These are phyloP conservation scores for Erythrocercus mccallii DNA, from an alignment of 2,113 vertebrate species.

Conservation along the genomic window DNA sequence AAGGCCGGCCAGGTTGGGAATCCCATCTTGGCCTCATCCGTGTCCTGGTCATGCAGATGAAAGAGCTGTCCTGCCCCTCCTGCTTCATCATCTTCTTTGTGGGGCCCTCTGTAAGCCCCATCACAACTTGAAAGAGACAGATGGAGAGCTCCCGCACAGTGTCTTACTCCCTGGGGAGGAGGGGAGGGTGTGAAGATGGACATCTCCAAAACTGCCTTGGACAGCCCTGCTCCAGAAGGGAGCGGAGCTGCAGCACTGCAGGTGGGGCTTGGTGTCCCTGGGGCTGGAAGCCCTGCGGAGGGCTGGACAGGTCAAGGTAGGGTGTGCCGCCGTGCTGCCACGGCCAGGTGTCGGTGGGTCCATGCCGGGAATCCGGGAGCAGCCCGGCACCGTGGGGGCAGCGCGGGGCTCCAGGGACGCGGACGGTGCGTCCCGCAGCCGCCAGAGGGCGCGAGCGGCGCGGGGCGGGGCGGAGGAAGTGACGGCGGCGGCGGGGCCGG, in stretches of 20 bases:
- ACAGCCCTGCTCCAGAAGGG: not conserved
- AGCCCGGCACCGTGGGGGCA: not conserved
- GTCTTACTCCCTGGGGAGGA: not conserved
- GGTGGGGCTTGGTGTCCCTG: rapidly evolving
- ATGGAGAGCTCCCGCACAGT: not conserved
- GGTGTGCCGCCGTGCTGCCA: not conserved
- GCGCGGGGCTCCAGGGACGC: not conserved
- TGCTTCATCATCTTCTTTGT: not conserved
- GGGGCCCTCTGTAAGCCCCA: rapidly evolving
- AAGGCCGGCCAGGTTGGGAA: rapidly evolving
- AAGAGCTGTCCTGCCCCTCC: not conserved
- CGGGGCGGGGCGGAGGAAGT: not conserved
- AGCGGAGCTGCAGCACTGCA: rapidly evolving
- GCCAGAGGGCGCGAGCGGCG: not conserved
- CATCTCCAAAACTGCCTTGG: rapidly evolving
- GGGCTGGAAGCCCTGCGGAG: not conserved
- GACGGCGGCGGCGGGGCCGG: not conserved
- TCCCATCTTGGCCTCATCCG: not conserved
- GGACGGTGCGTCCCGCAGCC: not conserved
- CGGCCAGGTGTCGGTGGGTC: not conserved
- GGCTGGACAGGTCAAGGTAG: not conserved
- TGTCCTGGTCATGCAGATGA: not conserved
- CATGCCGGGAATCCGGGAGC: not conserved
- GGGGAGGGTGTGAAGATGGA: rapidly evolving
- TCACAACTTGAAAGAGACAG: rapidly evolving